Evolutionary conservation across 2,888 invertebrate species (phyloP).

Genomic region (Biston betularia): DNA sequence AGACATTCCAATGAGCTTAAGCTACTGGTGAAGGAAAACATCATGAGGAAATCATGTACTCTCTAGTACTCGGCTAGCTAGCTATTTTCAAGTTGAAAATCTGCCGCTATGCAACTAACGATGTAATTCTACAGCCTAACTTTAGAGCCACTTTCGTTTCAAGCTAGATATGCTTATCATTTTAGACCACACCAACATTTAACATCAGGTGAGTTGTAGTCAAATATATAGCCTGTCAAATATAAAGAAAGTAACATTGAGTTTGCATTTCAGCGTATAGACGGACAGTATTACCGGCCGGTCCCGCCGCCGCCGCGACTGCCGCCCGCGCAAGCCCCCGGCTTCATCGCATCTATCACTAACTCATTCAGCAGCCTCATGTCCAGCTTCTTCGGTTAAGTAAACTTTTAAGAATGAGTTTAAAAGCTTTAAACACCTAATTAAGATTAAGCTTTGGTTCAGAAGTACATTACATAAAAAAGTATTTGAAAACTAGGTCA

Average conservation of each 20-base stretch:
- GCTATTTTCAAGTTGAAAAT: too few species aligned
- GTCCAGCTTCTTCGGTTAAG: slow-evolving; percentile 91
- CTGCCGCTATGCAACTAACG: too few species aligned
- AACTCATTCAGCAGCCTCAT: slow-evolving; percentile 92
- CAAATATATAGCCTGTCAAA: too few species aligned
- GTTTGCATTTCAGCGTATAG: slow-evolving; percentile 85
- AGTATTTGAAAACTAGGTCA: not conserved
- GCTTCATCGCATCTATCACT: slow-evolving; percentile 91
- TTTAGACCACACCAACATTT: too few species aligned
- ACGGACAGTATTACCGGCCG: slow-evolving; percentile 89
- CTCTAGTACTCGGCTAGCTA: too few species aligned
- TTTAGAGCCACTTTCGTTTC: too few species aligned
- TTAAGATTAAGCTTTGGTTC: slow-evolving; percentile 8
- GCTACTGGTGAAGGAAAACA: too few species aligned
- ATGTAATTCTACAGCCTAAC: too few species aligned
- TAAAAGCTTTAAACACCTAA: slow-evolving; percentile 24
- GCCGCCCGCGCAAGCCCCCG: slow-evolving; percentile 80
- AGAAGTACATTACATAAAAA: not conserved
- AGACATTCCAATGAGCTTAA: too few species aligned
- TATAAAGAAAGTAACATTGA: not conserved
- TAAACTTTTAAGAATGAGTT: not conserved
- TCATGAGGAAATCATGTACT: too few species aligned
- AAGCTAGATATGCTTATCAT: too few species aligned
- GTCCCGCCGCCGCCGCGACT: slow-evolving; percentile 75
- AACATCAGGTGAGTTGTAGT: too few species aligned